Conservation (phyloP, 2,797 vertebrate genomes). For the Takifugu ocellatus region DNA sequence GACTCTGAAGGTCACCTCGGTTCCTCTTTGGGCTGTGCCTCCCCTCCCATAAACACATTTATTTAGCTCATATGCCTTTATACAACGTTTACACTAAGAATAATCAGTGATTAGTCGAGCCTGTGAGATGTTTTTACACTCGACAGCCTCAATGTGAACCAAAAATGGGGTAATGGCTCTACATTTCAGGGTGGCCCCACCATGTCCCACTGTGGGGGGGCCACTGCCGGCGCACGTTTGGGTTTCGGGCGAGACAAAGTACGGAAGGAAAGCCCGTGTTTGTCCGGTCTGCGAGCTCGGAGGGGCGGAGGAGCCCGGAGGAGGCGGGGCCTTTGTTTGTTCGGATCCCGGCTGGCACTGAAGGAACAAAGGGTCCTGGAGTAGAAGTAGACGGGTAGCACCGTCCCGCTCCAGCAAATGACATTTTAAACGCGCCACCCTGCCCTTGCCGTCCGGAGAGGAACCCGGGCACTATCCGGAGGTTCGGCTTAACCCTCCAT, state of each 20-base stretch:
- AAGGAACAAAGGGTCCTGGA: slow-evolving; percentile 73
- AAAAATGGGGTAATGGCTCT: no score
- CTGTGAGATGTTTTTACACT: no score
- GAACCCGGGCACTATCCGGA: slow-evolving; percentile 7
- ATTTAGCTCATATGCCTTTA: no score
- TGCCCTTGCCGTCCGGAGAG: slow-evolving; percentile 2
- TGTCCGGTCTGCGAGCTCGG: slow-evolving; percentile 35
- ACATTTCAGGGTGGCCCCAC: background rate
- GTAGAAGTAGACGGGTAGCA: slow-evolving; percentile 45
- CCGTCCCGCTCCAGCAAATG: slow-evolving; percentile 27
- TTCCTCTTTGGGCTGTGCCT: no score
- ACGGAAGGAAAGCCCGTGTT: slow-evolving; percentile 24
- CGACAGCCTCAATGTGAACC: no score
- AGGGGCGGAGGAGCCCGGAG: slow-evolving; percentile 57
- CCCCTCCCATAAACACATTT: no score
- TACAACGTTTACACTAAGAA: no score
- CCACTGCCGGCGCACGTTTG: slow-evolving; percentile 5
- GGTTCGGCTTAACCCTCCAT: slow-evolving; percentile 4
- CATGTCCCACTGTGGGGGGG: slow-evolving; percentile 12
- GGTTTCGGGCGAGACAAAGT: slow-evolving; percentile 23
- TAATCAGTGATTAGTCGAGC: no score
- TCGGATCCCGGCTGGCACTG: slow-evolving; percentile 62
- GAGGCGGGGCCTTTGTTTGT: slow-evolving; percentile 70
- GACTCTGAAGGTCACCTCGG: background rate
- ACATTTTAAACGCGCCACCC: slow-evolving; percentile 14